Conservation (phyloP, 23 tunicate genomes). For the Halocynthia roretzi region DNA sequence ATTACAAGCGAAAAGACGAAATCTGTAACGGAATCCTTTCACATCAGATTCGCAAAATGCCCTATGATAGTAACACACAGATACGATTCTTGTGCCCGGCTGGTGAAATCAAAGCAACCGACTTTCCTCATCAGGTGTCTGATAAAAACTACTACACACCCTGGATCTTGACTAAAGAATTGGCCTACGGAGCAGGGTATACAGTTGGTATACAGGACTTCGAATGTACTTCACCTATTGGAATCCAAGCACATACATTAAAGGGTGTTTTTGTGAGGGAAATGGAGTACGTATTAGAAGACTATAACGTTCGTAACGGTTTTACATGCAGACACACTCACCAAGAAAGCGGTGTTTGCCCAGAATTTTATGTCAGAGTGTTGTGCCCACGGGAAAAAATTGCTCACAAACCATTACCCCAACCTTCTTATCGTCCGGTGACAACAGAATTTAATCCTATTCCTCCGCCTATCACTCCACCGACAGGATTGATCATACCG, state of each 20-base stretch:
- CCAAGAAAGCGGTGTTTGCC: conserved; percentile 45
- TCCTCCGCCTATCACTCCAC: too few species aligned
- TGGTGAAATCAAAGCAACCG: conserved; percentile 45
- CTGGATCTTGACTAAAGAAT: background rate
- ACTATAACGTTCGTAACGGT: conserved; percentile 40
- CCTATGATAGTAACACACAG: conserved; percentile 32
- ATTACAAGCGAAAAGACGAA: conserved; percentile 34
- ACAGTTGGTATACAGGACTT: background rate
- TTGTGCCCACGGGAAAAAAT: background rate
- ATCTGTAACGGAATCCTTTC: conserved; percentile 41
- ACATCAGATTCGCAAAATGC: conserved; percentile 27
- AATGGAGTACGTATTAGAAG: conserved; percentile 71
- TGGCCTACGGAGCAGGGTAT: background rate
- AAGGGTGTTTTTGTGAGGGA: conserved; percentile 24
- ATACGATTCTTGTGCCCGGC: conserved; percentile 74
- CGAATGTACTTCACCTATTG: background rate
- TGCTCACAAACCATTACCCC: too few species aligned
- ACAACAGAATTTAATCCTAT: too few species aligned
- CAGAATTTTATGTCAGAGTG: conserved; percentile 59
- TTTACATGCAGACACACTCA: conserved; percentile 57
- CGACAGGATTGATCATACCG: too few species aligned
- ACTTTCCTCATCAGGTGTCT: conserved; percentile 49
- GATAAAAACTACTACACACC: conserved; percentile 40
- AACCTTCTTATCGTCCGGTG: too few species aligned
- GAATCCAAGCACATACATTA: conserved; percentile 5